A percentile compares a stretch with the other conserved stretches of the same genome.
phyloP scores from a whole-genome alignment of 2,888 invertebrate genomes.

The Scaptomyza cyrtandrae region DNA sequence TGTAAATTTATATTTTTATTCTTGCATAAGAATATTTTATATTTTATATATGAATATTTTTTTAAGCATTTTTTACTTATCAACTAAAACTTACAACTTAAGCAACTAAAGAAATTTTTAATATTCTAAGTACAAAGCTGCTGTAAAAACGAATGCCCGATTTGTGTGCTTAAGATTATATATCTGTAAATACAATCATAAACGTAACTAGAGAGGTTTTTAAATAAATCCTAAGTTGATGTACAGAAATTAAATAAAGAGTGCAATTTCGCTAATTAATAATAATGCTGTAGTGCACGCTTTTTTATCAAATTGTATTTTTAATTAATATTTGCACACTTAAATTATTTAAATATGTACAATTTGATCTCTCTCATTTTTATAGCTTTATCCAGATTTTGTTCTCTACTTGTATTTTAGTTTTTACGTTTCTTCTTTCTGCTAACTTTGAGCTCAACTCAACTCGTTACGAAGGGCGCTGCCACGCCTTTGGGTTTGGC shows the following conservation, averaged over 20 bases:
- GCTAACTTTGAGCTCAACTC: constrained; percentile 71
- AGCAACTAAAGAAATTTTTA: constrained; percentile 26
- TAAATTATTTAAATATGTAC: constrained; percentile 67
- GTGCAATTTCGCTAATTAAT: constrained; percentile 74
- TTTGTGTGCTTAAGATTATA: constrained; percentile 49
- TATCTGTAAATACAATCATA: constrained; percentile 55
- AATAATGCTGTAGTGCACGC: constrained; percentile 37
- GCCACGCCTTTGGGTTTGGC: constrained; percentile 50
- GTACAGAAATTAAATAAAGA: constrained; percentile 53
- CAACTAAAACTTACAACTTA: constrained; percentile 49
- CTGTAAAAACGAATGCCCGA: constrained; percentile 43
- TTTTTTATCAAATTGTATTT: neutral
- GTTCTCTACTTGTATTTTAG: neutral
- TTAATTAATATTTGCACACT: constrained; percentile 67
- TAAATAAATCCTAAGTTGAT: constrained; percentile 63
- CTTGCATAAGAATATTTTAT: constrained; percentile 75
- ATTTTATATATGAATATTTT: constrained; percentile 72
- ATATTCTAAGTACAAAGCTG: constrained; percentile 13
- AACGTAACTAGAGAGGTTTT: constrained; percentile 33
- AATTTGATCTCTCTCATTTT: constrained; percentile 37
- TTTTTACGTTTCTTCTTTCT: too few relatives aligned
- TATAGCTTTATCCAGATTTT: constrained; percentile 5
- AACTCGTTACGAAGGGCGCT: constrained; percentile 42
- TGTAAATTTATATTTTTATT: constrained; percentile 44
- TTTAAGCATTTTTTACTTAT: constrained; percentile 50